Conservation (phyloP, 2,888 invertebrate species). For the Theodoxus fluviatilis region DNA sequence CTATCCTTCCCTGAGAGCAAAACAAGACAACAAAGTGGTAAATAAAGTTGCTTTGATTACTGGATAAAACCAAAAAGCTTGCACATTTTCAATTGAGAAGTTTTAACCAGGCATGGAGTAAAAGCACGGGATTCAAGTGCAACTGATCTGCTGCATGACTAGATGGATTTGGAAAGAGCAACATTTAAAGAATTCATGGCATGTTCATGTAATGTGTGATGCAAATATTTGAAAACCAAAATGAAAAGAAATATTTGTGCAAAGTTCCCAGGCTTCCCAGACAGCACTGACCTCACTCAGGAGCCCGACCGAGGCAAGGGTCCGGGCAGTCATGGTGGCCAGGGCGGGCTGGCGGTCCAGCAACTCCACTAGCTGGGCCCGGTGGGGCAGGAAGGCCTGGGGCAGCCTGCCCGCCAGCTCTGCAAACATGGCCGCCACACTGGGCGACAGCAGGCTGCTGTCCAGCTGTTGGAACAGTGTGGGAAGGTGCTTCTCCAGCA, state of each 20-base stretch:
- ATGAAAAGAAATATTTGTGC: background rate
- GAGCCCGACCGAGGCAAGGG: constrained; percentile 65
- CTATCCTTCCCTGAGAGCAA: too few relatives aligned
- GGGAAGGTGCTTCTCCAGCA: constrained; percentile 82
- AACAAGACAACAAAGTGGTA: too few relatives aligned
- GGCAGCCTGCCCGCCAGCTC: constrained; percentile 78
- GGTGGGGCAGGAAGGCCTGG: constrained; percentile 76
- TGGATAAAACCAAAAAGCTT: too few relatives aligned
- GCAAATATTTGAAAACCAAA: background rate
- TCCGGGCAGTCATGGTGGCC: constrained; percentile 58
- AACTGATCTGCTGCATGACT: too few relatives aligned
- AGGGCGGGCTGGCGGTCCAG: constrained; percentile 60
- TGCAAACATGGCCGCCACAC: constrained; percentile 78
- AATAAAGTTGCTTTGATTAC: too few relatives aligned
- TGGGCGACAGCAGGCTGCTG: constrained; percentile 71
- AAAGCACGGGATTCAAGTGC: too few relatives aligned
- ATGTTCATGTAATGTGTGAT: background rate
- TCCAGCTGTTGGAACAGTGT: constrained; percentile 81
- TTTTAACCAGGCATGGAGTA: too few relatives aligned
- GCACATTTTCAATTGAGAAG: too few relatives aligned
- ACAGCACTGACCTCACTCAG: constrained; percentile 56
- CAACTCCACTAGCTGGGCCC: constrained; percentile 73
- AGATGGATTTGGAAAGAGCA: too few relatives aligned
- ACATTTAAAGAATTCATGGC: constrained; percentile 7
- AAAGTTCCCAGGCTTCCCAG: background rate